Evolutionary conservation across 2,113 vertebrate species (phyloP), one percentile per base, ranked within the genome.

Genomic region (Pluvialis apricaria): DNA sequence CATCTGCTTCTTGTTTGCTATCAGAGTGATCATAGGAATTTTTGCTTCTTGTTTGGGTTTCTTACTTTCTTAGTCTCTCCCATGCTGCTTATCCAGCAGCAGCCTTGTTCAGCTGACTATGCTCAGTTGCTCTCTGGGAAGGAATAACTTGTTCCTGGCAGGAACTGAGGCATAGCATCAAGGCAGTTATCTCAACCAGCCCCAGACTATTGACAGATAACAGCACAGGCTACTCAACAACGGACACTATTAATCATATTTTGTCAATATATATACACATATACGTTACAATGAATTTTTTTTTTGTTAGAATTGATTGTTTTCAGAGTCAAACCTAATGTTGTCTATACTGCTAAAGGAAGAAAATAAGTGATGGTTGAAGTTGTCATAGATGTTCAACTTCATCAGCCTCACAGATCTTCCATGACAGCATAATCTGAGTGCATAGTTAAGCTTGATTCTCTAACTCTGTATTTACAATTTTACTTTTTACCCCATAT

Each of bases 161-260:
- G 51, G 32, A 49, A 34, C 13, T 0, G 4, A 69, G 17, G 9
- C 18, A 32, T 19, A 22, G 19, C 0, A 1, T 62, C 25, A 69
- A 58, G 36, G 9, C 5, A 69, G 21, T 64, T 29, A 25, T n/a
- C 38, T 69, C 34, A 62, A 29, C 5, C 36, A 61, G 28, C 18
- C 29, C 18, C 34, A 58, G 55, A 52, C 11, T 69, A n/a, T 5
- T 12, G 29, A 14, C 18, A 79, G 66, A 61, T 73, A 66, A 51
- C 15, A 61, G 18, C 49, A 69, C 11, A 36, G 36, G 28, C 12
- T 60, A 28, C 17, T 61, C 49, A 62, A 36, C 32, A 88, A 69
- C 1, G 9, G 16, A 55, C 8, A 36, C 5, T 60, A 9, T 85
- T 36, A 44, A 60, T 42, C 18, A 17, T 65, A 44, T 68, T 91